Conservation (phyloP, 2,888 invertebrate species). For the Mythimna pallens region DNA sequence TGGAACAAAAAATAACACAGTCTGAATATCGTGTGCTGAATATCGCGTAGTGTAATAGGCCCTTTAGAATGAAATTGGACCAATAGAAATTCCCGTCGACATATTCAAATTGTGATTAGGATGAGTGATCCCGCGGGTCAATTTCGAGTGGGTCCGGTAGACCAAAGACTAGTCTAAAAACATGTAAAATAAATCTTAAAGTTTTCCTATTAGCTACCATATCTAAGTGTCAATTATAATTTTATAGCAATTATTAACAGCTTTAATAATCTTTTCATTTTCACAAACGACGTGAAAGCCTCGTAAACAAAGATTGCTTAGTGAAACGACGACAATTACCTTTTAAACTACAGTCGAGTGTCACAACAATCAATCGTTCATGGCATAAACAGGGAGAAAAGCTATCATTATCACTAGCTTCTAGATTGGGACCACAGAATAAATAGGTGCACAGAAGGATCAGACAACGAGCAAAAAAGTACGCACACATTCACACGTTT, state of each 20-base stretch:
- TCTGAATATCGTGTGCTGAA: too few relatives aligned
- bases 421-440: neutral
- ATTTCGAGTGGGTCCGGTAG: too few relatives aligned
- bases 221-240: neutral
- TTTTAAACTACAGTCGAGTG: constrained; percentile 8
- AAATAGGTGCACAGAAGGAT: constrained; percentile 17
- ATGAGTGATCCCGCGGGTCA: too few relatives aligned
- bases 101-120: too few relatives aligned
- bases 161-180: neutral
- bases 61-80: too few relatives aligned
- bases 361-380: constrained; percentile 50
- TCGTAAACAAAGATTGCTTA: constrained; percentile 5
- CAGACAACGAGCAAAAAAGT: neutral
- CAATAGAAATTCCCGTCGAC: too few relatives aligned
- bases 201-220: neutral
- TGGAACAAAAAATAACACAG: too few relatives aligned
- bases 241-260: neutral
- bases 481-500: neutral
- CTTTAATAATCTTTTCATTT: constrained; percentile 1
- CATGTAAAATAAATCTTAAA: neutral
- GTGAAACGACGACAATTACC: constrained; percentile 29
- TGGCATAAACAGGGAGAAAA: constrained; percentile 47
- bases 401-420: constrained; percentile 44
- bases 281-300: constrained; percentile 22
- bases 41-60: too few relatives aligned